Base-by-base conservation (phyloP, 2,113 vertebrate genomes). In the Apteryx mantelli region DNA sequence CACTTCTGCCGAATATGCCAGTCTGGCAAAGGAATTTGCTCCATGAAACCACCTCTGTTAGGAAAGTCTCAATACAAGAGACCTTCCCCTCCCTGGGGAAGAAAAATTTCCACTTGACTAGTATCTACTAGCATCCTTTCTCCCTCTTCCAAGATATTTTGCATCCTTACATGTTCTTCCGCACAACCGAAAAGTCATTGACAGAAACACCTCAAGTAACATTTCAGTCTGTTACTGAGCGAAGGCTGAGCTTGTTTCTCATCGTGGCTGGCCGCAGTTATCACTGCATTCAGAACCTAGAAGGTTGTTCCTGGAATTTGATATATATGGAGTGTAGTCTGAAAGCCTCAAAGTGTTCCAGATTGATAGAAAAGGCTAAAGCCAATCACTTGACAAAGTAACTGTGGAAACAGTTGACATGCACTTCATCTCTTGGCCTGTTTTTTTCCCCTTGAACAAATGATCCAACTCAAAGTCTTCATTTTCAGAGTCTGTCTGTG, bases 231-330 rank as follows among this genome's bases (percentile, higher is more conserved):
- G 7, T 60, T 68, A 55, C 24, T 60, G 56, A 55, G 61, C 17
- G 85, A 73, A 90, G 20, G 6, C 5, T 70, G 58, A 69, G 22
- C 25, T 64, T 32, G 3, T 13, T 83, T 28, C 32, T 34, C 0
- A 0, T 52, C 0, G 0, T 46, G 52, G 4, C 6, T 66, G 36
- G 8, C 9, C 30, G 25, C 17, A 36, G 18, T 24, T 56, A 19
- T 79, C 5, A 1, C 25, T 21, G 22, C 38, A 73, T n/a, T 61
- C 32, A 86, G 42, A 69, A 86, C 8, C 7, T 60, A 21, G 26
- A 40, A n/a, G 53, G 28, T 18, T 25, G 5, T 9, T 76, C 36
- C 20, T 77, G 46, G 26, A 80, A 73, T 46, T 73, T 16, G 42
- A 14, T 34, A 13, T 68, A 68, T 13, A 13, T 69, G 19, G 40